Base-by-base conservation (phyloP, 1,140 invertebrate species). In the Zaprionus ghesquierei region DNA sequence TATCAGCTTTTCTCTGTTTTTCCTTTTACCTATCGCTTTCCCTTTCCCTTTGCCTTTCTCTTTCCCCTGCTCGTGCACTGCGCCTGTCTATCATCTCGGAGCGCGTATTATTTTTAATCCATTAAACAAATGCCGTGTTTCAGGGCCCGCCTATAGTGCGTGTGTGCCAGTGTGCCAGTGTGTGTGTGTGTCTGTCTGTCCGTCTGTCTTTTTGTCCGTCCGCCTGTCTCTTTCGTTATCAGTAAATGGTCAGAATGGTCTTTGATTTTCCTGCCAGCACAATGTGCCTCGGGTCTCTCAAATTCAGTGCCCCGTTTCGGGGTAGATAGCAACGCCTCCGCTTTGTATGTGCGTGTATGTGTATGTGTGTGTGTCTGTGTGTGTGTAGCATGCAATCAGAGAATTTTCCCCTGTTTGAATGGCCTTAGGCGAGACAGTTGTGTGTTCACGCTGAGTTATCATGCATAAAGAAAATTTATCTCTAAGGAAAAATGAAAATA, bases 91-190 rank as follows among this genome's bases (percentile, higher is more conserved):
- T 31, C 44, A 63, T 20, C 58, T 60, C 61, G 58, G 44, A 35
- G 74, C 74, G 58, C 75, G 64, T 81, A 86, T 89, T 89, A 89
- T 87, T 87, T 87, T 87, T 87, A 87, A 87, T 87, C 82, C 82
- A 87, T 87, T 87, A 87, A 87, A 87, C 82, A 87, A 87, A 87
- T 87, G 84, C 82, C 79, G 79, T 75, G 79, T 79, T 87, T 64
- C 61, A 66, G 46, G 77, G 69, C 70, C 61, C 61, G 68, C 68
- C 65, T 56, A 51, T 56, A 60, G 55, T 63, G 61, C 35, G 9
- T 29, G 29, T 53, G 15, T 51, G 20, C 23, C 0, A 27, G 29
- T 50, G 2, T 29, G 13, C n/a, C n/a, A n/a, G n/a, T n/a, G n/a
- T n/a, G n/a, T 59, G 20, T 58, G 22, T 51, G 35, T 46, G 12